Evolutionary conservation across 1,140 invertebrate species (phyloP).

Genomic region (Listronotus oregonensis): DNA sequence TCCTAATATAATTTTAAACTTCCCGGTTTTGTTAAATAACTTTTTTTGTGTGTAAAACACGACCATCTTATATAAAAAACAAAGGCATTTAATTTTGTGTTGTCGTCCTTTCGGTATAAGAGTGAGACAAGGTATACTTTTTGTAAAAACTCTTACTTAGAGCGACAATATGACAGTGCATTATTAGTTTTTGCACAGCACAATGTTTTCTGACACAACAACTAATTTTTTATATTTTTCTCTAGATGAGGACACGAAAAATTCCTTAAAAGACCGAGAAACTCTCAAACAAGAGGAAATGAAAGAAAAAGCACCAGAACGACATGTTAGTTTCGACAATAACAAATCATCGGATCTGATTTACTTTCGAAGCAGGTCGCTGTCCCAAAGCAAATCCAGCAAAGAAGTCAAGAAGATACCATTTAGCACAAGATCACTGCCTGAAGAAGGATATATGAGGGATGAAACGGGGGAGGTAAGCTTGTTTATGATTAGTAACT

Average conservation of each 20-base stretch:
- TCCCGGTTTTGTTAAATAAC: too few species aligned
- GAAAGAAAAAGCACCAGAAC: conserved; percentile 13
- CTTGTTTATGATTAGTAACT: too few species aligned
- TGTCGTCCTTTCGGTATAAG: too few species aligned
- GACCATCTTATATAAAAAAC: too few species aligned
- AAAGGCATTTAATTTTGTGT: too few species aligned
- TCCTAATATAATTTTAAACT: too few species aligned
- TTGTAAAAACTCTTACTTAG: too few species aligned
- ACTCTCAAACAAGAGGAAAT: conserved; percentile 14
- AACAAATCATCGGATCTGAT: conserved; percentile 16
- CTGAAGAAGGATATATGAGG: conserved; percentile 22
- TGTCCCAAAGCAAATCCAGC: conserved; percentile 22
- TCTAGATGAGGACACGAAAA: background rate
- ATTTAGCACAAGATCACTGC: conserved; percentile 25
- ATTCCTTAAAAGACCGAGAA: background rate
- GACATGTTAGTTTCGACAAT: conserved; percentile 29
- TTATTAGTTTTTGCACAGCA: too few species aligned
- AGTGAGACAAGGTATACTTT: too few species aligned
- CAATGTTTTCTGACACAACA: too few species aligned
- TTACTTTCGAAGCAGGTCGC: conserved; percentile 27
- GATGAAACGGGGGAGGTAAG: conserved; percentile 18
- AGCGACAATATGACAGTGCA: too few species aligned
- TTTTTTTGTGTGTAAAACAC: too few species aligned
- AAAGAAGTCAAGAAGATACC: conserved; percentile 22
- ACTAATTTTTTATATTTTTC: background rate